phyloP scores from a whole-genome alignment of 2,888 invertebrate species.

The Lasioglossum leucozonium region DNA sequence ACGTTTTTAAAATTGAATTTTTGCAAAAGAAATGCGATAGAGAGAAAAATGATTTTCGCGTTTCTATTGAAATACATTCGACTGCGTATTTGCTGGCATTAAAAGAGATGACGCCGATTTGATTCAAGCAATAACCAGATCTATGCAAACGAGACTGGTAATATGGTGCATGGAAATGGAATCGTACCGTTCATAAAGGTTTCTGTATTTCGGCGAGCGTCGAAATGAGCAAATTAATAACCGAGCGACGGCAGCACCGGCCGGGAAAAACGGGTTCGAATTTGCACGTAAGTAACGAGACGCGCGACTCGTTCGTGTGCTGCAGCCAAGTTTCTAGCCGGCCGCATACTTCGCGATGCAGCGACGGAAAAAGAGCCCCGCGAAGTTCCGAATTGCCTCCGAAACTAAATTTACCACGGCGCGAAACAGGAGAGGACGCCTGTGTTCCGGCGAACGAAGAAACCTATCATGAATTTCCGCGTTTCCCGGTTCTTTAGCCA shows the following conservation, averaged over 20 bases:
- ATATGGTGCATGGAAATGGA: neutral
- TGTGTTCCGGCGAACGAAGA: conserved; percentile 13
- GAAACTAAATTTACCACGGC: conserved; percentile 59
- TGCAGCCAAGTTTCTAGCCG: conserved; percentile 46
- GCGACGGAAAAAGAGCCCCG: conserved; percentile 30
- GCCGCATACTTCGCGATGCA: conserved; percentile 56
- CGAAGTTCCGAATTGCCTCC: conserved; percentile 48
- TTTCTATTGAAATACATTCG: neutral
- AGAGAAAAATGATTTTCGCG: neutral
- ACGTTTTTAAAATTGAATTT: neutral
- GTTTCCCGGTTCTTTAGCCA: conserved; percentile 21
- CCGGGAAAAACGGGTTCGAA: conserved; percentile 10
- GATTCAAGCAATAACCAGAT: neutral
- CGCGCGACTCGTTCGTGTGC: conserved; percentile 3
- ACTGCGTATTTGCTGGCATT: neutral
- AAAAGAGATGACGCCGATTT: neutral
- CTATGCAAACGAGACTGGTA: neutral
- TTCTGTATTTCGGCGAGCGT: neutral
- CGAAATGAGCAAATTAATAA: conserved; percentile 22
- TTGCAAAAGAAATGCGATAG: neutral
- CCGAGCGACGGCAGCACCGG: neutral
- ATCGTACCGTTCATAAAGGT: neutral
- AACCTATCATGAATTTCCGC: conserved; percentile 32
- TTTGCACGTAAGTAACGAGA: conserved; percentile 27
- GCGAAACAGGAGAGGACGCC: conserved; percentile 5